A percentile compares a stretch with the other conserved stretches of the same genome.
phyloP scores from a whole-genome alignment of 64 coral and sea anemone species.

The Montipora capricornis region DNA sequence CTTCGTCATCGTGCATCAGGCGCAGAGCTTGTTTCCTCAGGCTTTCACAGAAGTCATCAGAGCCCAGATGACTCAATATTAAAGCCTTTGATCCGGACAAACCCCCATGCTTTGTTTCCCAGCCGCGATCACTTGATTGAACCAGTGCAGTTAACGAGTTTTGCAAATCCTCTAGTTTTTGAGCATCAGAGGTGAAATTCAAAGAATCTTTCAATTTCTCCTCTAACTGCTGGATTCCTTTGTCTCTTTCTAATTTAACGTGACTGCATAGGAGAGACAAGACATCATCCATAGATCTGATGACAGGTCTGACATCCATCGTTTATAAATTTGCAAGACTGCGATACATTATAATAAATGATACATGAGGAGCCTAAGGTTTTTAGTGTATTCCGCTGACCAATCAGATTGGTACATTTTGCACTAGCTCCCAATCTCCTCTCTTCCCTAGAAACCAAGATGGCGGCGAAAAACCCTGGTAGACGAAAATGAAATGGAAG shows the following conservation, averaged over 20 bases:
- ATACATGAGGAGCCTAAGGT: too few relatives aligned
- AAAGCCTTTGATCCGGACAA: conserved; percentile 77
- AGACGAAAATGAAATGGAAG: too few relatives aligned
- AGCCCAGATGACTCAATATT: conserved; percentile 50
- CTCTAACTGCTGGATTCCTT: conserved; percentile 74
- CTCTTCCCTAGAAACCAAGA: too few relatives aligned
- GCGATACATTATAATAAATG: too few relatives aligned
- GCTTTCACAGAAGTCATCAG: conserved; percentile 73
- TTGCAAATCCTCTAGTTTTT: conserved; percentile 59
- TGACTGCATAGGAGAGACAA: conserved; percentile 75
- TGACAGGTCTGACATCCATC: too few relatives aligned
- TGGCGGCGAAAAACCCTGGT: too few relatives aligned
- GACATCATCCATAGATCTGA: conserved; percentile 12
- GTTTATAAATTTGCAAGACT: too few relatives aligned
- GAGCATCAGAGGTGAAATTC: conserved; percentile 33
- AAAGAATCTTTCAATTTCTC: conserved; percentile 56
- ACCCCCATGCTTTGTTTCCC: conserved; percentile 81
- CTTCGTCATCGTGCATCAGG: conserved; percentile 94
- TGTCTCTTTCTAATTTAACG: conserved; percentile 85
- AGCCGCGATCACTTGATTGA: conserved; percentile 50
- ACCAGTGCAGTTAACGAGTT: conserved; percentile 69
- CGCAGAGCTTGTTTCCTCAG: conserved; percentile 56
- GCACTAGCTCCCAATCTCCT: too few relatives aligned
- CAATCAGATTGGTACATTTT: too few relatives aligned
- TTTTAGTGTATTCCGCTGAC: too few relatives aligned